phyloP scores from a whole-genome alignment of 2,888 invertebrate species.

The Crossocerus cetratus region DNA sequence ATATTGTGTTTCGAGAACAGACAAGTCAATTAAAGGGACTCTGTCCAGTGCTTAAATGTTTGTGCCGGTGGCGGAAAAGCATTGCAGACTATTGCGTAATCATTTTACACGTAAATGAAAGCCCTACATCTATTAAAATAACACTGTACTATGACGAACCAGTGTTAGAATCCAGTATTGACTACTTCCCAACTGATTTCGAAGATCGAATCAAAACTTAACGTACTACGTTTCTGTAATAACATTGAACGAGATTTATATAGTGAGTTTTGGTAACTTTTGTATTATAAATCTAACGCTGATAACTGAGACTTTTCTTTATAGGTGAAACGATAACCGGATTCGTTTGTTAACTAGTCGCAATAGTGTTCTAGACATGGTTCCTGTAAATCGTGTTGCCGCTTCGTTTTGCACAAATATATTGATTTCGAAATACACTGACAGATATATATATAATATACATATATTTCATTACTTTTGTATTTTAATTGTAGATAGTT shows the following conservation, averaged over 20 bases:
- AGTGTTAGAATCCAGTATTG: conserved; percentile 32
- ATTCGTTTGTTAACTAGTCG: conserved; percentile 60
- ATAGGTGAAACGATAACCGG: conserved; percentile 31
- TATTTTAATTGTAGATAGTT: conserved; percentile 59
- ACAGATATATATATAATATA: conserved; percentile 7
- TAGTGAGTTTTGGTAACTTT: conserved; percentile 45
- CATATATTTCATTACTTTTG: conserved; percentile 55
- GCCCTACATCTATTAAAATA: conserved; percentile 38
- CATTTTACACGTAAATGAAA: conserved; percentile 30
- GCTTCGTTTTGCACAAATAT: conserved; percentile 59
- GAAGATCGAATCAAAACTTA: conserved; percentile 37
- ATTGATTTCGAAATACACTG: conserved; percentile 40
- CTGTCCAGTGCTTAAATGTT: too few relatives aligned
- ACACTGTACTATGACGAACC: conserved; percentile 28
- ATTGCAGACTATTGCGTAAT: conserved; percentile 42
- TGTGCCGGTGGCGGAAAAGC: conserved; percentile 10
- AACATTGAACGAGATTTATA: conserved; percentile 13
- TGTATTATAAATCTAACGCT: conserved; percentile 47
- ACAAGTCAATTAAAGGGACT: too few relatives aligned
- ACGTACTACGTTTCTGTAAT: conserved; percentile 9
- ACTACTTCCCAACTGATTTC: conserved; percentile 12
- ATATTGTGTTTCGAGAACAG: too few relatives aligned
- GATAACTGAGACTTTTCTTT: conserved; percentile 42
- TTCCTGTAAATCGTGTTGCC: conserved; percentile 66
- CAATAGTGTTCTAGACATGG: conserved; percentile 64